Evolutionary conservation across 1,140 invertebrate genomes (phyloP), one percentile per base, ranked within the genome.

Genomic region (Drosophila eugracilis): DNA sequence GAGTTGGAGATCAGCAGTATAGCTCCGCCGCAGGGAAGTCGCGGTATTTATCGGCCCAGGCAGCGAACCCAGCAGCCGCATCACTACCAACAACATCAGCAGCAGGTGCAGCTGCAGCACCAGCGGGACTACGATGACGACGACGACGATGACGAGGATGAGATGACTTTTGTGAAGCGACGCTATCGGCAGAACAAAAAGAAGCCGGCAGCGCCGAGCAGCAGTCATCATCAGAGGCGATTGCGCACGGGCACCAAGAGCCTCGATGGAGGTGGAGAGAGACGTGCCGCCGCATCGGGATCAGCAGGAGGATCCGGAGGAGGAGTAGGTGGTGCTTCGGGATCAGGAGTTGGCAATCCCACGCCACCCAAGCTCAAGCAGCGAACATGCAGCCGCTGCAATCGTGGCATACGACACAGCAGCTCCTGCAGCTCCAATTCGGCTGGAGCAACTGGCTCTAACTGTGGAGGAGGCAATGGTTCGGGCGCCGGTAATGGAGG

Each of bases 361-460:
- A 60, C 52, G n/a, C 30, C 63, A 4, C 42, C 76, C 5, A 76
- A 78, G 65, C 71, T 65, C 37, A 78, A 78, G 19, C 77, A 75
- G 28, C 72, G 89, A 30, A 88, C 86, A 12, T 91, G 90, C 60
- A 89, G 85, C 15, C 90, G 90, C 14, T 91, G 90, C 62, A 91
- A 85, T 74, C 81, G 90, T 1, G 90, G 90, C 48, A 90, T 91
- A 47, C 81, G 80, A 1, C 90, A 93, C 91, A 92, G 92, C 41
- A 94, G 93, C 57, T 93, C 93, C 62, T 92, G 94, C 75, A 95
- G 95, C 36, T 95, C 95, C 7, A 95, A 95, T 26, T 93, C 95
- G 76, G 88, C 76, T 3, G 86, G 85, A 65, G 94, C 62, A 17
- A 50, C 47, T 1, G 76, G 92, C 49, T 93, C 96, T 94, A 22